A percentile compares a stretch with the other conserved stretches of the same genome.
These are phyloP conservation scores for Rhingia rostrata DNA, from an alignment of 2,888 invertebrate genomes.

Conservation along the genomic window DNA sequence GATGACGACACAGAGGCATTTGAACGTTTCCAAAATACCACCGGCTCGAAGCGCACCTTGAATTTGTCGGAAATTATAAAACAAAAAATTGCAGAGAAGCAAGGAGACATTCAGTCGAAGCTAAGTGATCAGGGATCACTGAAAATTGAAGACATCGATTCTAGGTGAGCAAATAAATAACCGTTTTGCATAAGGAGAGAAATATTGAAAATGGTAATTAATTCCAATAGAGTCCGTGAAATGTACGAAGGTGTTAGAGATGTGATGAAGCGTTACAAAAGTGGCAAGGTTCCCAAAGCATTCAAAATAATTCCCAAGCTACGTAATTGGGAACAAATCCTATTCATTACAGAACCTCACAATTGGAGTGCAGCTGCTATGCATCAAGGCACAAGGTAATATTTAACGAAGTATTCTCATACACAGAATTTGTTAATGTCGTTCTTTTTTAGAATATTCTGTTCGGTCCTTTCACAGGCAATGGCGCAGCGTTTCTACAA, in stretches of 20 bases:
- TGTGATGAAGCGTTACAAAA: constrained; percentile 94
- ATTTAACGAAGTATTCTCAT: neutral
- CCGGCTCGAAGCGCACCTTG: constrained; percentile 85
- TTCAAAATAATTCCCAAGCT: constrained; percentile 98
- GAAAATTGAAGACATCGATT: constrained; percentile 92
- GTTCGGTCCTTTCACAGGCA: constrained; percentile 97
- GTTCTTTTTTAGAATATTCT: constrained; percentile 90
- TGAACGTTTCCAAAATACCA: constrained; percentile 87
- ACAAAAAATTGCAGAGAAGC: constrained; percentile 96
- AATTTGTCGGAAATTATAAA: constrained; percentile 95
- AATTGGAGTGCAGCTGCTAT: constrained; percentile 98
- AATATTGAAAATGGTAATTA: neutral
- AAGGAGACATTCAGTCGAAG: constrained; percentile 93
- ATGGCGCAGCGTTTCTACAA: constrained; percentile 98
- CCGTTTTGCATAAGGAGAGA: neutral
- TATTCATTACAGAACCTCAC: constrained; percentile 94
- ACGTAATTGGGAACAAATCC: constrained; percentile 96
- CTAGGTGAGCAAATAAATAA: constrained; percentile 83
- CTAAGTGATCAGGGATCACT: constrained; percentile 90
- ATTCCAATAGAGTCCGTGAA: constrained; percentile 85
- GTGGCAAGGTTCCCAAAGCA: constrained; percentile 98
- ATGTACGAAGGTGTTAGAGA: constrained; percentile 96
- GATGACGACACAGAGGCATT: constrained; percentile 95
- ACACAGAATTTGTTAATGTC: neutral
- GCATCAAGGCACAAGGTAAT: constrained; percentile 87